A percentile compares a stretch with the other conserved stretches of the same genome.
Evolutionary conservation across 2,888 invertebrate genomes (phyloP).

Genomic region (Timandra comae): DNA sequence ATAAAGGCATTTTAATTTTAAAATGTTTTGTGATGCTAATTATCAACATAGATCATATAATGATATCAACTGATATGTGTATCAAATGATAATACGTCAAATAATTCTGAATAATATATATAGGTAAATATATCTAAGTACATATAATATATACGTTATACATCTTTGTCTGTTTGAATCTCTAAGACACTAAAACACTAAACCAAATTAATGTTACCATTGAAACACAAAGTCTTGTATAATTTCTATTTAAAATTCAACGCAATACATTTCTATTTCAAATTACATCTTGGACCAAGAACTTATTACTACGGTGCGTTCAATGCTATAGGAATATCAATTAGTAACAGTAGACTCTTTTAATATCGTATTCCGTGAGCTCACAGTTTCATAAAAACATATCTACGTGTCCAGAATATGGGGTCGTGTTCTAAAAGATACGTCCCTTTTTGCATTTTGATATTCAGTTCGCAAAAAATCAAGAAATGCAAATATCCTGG

Average conservation of each 20-base stretch:
- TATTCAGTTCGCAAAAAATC: slow-evolving; percentile 7
- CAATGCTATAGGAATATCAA: slow-evolving; percentile 6
- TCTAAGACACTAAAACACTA: too few relatives aligned
- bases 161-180: too few relatives aligned
- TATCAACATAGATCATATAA: too few relatives aligned
- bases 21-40: too few relatives aligned
- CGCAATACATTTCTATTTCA: slow-evolving; percentile 28
- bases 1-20: too few relatives aligned
- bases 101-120: too few relatives aligned
- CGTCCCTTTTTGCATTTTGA: slow-evolving; percentile 1
- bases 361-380: slow-evolving; percentile 10
- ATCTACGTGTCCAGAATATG: slow-evolving; percentile 11
- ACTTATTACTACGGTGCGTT: slow-evolving; percentile 2
- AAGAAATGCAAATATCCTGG: slow-evolving; percentile 1
- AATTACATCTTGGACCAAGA: slow-evolving; percentile 15
- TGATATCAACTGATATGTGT: too few relatives aligned
- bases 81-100: too few relatives aligned
- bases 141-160: too few relatives aligned
- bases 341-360: slow-evolving; percentile 2
- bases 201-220: too few relatives aligned
- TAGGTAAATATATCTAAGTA: too few relatives aligned
- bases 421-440: not conserved
- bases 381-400: slow-evolving; percentile 11
- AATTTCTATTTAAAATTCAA: slow-evolving; percentile 39
- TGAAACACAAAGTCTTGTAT: too few relatives aligned